Conservation (phyloP, 2,797 vertebrate genomes). For the Prunella strophiata region DNA sequence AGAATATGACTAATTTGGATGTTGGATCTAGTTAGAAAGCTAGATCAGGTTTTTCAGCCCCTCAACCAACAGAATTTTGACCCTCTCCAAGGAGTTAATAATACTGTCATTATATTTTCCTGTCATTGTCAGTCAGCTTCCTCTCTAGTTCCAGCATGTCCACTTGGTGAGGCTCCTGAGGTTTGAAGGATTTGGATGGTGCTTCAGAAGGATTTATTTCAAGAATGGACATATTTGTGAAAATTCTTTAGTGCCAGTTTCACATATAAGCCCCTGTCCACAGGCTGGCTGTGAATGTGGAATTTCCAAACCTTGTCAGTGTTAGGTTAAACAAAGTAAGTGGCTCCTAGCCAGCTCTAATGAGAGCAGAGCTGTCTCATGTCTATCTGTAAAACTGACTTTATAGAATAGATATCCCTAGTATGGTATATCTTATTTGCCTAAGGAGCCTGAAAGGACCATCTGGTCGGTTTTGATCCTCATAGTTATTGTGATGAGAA, state of each 20-base stretch:
- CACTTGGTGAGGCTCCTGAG: neutral
- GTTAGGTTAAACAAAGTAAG: neutral
- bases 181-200: neutral
- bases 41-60: neutral
- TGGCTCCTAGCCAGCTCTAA: neutral
- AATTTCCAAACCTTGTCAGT: neutral
- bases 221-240: neutral
- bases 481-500: conserved; percentile 40
- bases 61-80: neutral
- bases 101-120: neutral
- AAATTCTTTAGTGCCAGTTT: neutral
- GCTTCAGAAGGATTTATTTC: neutral
- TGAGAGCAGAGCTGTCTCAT: neutral
- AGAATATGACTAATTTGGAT: neutral
- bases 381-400: neutral
- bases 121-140: neutral
- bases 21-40: neutral
- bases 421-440: neutral
- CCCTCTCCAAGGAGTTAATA: neutral
- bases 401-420: neutral
- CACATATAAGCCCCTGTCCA: neutral
- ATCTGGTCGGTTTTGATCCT: conserved; percentile 26
- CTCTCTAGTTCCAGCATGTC: neutral
- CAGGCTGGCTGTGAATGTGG: neutral
- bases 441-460: conserved; percentile 42